phyloP scores from a whole-genome alignment of 2,113 vertebrate genomes.

The Salvelinus sp. region DNA sequence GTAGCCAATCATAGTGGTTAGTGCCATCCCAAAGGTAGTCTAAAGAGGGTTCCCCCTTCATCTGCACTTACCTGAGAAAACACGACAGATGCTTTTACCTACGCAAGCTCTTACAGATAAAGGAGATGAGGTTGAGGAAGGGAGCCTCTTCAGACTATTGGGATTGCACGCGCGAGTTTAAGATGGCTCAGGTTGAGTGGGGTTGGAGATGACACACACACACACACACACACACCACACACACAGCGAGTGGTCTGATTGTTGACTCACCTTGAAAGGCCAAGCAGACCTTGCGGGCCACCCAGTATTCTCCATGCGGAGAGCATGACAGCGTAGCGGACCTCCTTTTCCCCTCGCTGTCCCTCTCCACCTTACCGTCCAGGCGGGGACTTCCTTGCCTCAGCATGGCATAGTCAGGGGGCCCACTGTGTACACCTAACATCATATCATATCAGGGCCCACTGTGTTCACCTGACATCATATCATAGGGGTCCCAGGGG shows the following conservation, averaged over 20 bases:
- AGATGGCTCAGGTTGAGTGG: neutral
- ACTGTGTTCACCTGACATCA: too few relatives aligned
- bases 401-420: constrained; percentile 95
- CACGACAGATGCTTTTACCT: neutral
- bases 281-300: constrained; percentile 95
- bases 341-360: constrained; percentile 98
- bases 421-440: too few relatives aligned
- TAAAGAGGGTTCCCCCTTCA: neutral
- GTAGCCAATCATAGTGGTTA: neutral
- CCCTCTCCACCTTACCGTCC: constrained; percentile 94
- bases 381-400: constrained; percentile 93
- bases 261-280: constrained; percentile 89
- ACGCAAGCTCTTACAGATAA: neutral
- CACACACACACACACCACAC: too few relatives aligned
- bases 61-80: neutral
- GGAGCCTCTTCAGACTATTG: neutral
- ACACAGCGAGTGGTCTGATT: neutral
- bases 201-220: neutral
- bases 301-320: constrained; percentile 98
- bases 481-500: too few relatives aligned
- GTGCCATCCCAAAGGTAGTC: neutral
- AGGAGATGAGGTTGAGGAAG: neutral
- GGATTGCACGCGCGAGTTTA: neutral
- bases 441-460: too few relatives aligned
- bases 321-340: constrained; percentile 96